A percentile compares a stretch with the other conserved stretches of the same genome.
These are phyloP conservation scores for Oligia latruncula DNA, from an alignment of 2,888 invertebrate species.

Conservation along the genomic window DNA sequence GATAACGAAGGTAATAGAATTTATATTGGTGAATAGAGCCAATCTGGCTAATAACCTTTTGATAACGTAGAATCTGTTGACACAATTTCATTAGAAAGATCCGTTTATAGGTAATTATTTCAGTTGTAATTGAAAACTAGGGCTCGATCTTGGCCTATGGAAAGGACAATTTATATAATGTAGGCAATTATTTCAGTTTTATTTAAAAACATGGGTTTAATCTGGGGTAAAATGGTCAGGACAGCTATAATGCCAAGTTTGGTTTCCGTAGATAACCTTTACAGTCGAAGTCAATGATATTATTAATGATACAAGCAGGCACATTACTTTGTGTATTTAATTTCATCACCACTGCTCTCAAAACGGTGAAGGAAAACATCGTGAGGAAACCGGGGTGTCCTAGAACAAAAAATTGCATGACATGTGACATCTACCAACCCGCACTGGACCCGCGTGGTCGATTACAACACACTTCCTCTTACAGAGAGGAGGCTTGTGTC, in stretches of 20 bases:
- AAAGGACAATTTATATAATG: too few species aligned
- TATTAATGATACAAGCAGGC: too few species aligned
- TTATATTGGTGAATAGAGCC: neutral
- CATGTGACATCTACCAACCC: too few species aligned
- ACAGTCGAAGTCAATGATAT: neutral
- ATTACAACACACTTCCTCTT: too few species aligned
- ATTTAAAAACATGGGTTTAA: neutral
- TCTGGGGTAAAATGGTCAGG: neutral
- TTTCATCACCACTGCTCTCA: too few species aligned
- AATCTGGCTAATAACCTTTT: neutral
- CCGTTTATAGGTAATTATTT: neutral
- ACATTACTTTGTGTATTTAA: too few species aligned
- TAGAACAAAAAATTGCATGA: too few species aligned
- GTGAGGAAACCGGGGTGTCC: too few species aligned
- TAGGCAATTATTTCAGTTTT: neutral
- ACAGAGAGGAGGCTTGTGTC: too few species aligned
- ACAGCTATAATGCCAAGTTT: neutral
- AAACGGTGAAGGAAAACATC: too few species aligned
- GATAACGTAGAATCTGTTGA: neutral
- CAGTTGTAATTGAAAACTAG: slow-evolving; percentile 10
- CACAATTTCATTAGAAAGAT: neutral
- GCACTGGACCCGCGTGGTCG: too few species aligned
- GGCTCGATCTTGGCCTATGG: neutral
- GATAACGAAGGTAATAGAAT: neutral
- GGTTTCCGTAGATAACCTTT: neutral